Evolutionary conservation across 2,888 invertebrate genomes (phyloP).

Genomic region (Shargacucullia verbasci): DNA sequence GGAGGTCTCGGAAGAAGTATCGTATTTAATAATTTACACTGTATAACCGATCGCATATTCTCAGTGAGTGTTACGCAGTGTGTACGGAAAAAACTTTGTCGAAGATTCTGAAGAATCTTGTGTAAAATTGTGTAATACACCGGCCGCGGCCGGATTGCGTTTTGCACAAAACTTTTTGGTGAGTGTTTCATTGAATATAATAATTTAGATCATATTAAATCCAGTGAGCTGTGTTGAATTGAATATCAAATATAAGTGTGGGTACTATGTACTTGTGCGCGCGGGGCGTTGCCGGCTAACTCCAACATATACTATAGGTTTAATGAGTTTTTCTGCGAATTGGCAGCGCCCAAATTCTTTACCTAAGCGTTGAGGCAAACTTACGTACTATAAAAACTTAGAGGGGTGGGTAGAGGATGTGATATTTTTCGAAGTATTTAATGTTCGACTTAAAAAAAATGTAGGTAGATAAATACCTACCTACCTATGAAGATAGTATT

Average conservation of each 20-base stretch:
- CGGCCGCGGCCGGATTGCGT: constrained; percentile 85
- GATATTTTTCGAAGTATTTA: neutral
- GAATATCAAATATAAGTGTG: constrained; percentile 45
- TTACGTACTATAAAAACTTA: neutral
- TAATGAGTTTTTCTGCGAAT: constrained; percentile 79
- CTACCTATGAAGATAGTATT: too few relatives aligned
- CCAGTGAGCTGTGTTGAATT: constrained; percentile 26
- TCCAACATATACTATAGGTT: constrained; percentile 59
- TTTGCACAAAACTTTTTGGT: constrained; percentile 87
- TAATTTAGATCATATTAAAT: constrained; percentile 25
- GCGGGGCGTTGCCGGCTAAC: constrained; percentile 82
- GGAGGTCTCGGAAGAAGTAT: constrained; percentile 88
- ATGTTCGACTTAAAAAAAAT: neutral
- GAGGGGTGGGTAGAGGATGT: neutral
- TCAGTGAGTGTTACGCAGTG: constrained; percentile 89
- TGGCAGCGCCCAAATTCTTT: constrained; percentile 74
- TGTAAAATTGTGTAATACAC: constrained; percentile 88
- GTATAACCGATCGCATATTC: constrained; percentile 87
- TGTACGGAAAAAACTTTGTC: constrained; percentile 89
- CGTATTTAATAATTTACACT: constrained; percentile 86
- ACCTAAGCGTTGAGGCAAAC: constrained; percentile 49
- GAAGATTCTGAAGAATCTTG: constrained; percentile 89
- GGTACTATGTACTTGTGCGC: constrained; percentile 57
- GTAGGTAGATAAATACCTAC: too few relatives aligned
- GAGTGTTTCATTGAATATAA: constrained; percentile 66